Evolutionary conservation across 2,797 vertebrate species (phyloP), one percentile per base, ranked within the genome.

Genomic region (Champsocephalus gunnari): DNA sequence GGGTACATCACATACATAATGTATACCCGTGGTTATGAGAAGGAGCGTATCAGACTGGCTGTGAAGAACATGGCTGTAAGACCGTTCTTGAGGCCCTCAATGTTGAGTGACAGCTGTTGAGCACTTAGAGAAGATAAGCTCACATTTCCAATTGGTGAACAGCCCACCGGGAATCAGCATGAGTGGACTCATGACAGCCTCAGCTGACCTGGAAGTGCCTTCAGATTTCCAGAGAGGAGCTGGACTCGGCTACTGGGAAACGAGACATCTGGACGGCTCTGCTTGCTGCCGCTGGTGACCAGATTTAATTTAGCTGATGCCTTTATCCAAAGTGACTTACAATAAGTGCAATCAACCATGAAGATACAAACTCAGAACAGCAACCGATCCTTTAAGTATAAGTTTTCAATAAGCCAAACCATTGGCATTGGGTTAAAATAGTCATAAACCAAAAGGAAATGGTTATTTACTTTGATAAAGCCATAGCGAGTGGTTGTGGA

Each of bases 191-290:
- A 71, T 55, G 19, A 67, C 21, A 5, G 55, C 57, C 21, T 69
- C 28, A 44, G 34, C 38, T 69, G 56, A 66, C 62, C 54, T 41
- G 9, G 51, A 74, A 62, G 49, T 3, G 12, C 17, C 59, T 44
- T 73, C 55, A 69, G 50, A 75, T 66, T 82, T 38, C 63, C 53
- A 57, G 50, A 76, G 75, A 71, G 24, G 48, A 63, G 44, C 38
- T 34, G 51, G 5, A 41, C 32, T 61, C 65, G 13, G 74, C 57
- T 79, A 73, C 63, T 68, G 59, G 69, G 71, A 82, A 80, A 73
- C 28, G 38, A 50, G 62, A 75, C 73, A 82, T 78, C 71, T 75
- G 60, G 53, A 59, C 24, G 19, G 57, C 47, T 68, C 44, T 54
- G 71, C 54, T 34, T 48, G 45, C 51, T 73, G 58, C 59, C 19